phyloP scores from a whole-genome alignment of 2,888 invertebrate genomes.

The Athetis lepigone region DNA sequence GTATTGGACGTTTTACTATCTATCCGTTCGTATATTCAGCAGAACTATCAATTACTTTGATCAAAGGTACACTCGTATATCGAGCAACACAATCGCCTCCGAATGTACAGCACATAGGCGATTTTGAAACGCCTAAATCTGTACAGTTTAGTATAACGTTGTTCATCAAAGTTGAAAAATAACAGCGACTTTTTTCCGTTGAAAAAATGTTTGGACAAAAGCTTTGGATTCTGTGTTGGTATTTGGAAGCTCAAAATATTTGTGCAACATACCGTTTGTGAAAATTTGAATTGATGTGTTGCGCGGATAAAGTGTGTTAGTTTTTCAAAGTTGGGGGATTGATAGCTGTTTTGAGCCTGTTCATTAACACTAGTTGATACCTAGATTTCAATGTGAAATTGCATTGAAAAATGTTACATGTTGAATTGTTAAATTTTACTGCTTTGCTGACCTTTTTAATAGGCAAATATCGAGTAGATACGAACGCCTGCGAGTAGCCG shows the following conservation, averaged over 20 bases:
- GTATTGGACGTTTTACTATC: conserved; percentile 53
- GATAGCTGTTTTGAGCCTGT: not conserved
- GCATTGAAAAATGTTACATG: no score
- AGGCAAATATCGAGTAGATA: no score
- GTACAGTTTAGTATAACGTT: conserved; percentile 42
- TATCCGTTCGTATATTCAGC: conserved; percentile 39
- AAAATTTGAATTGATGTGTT: not conserved
- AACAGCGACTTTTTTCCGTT: conserved; percentile 11
- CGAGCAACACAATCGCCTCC: conserved; percentile 32
- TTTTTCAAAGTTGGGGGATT: not conserved
- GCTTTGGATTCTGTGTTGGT: conserved; percentile 25
- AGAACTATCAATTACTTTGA: conserved; percentile 58
- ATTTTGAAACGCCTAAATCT: conserved; percentile 23
- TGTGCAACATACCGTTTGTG: not conserved
- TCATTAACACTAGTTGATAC: no score
- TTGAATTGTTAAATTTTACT: no score
- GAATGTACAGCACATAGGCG: conserved; percentile 8
- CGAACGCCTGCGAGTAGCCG: no score
- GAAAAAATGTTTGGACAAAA: conserved; percentile 11
- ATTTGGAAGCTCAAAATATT: conserved; percentile 14
- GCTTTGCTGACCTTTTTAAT: no score
- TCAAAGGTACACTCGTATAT: conserved; percentile 43
- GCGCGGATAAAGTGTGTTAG: not conserved
- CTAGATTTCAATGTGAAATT: no score
- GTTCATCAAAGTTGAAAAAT: conserved; percentile 44